phyloP scores from a whole-genome alignment of 2,797 vertebrate species.

The Gadopsis bispinosus region DNA sequence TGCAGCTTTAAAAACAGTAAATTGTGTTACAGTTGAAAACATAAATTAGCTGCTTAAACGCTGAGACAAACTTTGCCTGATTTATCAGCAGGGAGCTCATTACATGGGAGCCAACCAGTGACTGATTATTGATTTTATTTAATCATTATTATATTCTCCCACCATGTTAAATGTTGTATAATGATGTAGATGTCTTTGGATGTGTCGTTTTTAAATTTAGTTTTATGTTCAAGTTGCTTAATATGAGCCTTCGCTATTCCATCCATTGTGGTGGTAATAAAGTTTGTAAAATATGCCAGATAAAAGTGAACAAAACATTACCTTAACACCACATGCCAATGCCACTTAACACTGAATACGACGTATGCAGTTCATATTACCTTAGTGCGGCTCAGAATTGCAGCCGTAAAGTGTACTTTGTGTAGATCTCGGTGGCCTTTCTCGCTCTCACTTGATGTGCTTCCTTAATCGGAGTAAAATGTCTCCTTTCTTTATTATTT shows the following conservation, averaged over 20 bases:
- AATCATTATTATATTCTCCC: neutral
- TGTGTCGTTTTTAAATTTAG: neutral
- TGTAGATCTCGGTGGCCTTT: slow-evolving; percentile 39
- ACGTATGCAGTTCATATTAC: too few species aligned
- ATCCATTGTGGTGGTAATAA: neutral
- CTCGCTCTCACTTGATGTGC: slow-evolving; percentile 48
- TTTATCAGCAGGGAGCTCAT: neutral
- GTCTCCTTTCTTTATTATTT: slow-evolving; percentile 83
- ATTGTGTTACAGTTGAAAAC: neutral
- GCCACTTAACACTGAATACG: neutral
- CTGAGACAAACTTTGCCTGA: neutral
- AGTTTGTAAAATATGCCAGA: neutral
- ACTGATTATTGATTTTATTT: neutral
- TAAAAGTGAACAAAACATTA: slow-evolving; percentile 11
- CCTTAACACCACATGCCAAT: neutral
- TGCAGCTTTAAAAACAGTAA: neutral
- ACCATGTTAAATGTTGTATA: neutral
- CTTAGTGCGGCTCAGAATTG: too few species aligned
- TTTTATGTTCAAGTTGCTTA: neutral
- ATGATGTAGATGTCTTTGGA: neutral
- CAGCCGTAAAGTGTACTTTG: neutral
- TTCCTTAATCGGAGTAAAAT: slow-evolving; percentile 77
- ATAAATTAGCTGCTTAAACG: neutral
- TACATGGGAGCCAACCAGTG: neutral
- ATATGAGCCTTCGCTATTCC: too few species aligned